These are phyloP conservation scores for Morpho deidamia DNA, from an alignment of 2,888 invertebrate species.

Conservation along the genomic window DNA sequence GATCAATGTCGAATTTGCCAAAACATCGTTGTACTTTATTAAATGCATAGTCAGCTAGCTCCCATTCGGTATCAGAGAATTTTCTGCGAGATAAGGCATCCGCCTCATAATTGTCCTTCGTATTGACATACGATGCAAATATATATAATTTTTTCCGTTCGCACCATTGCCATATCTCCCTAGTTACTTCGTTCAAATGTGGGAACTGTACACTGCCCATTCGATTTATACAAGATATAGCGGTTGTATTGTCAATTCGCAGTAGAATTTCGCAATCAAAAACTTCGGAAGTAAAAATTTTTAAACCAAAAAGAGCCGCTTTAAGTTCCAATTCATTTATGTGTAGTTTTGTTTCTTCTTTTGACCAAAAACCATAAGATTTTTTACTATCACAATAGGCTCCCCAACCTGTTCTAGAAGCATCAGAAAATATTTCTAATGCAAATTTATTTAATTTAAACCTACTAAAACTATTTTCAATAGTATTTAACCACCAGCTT, in stretches of 20 bases:
- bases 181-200: slow-evolving; percentile 19
- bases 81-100: slow-evolving; percentile 20
- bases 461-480: background rate
- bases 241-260: slow-evolving; percentile 22
- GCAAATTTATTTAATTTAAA: background rate
- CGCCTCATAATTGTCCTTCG: slow-evolving; percentile 21
- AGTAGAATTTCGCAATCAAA: background rate
- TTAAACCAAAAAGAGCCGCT: background rate
- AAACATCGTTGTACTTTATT: slow-evolving; percentile 5
- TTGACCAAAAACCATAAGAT: slow-evolving; percentile 16
- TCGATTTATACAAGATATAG: slow-evolving; percentile 17
- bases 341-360: slow-evolving; percentile 9
- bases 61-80: slow-evolving; percentile 19
- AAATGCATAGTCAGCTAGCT: slow-evolving; percentile 7
- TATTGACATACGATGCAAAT: slow-evolving; percentile 25
- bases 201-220: slow-evolving; percentile 22
- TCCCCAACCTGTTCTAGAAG: slow-evolving; percentile 23
- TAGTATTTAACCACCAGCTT: slow-evolving; percentile 7
- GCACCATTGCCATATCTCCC: slow-evolving; percentile 16
- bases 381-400: slow-evolving; percentile 9
- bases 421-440: slow-evolving; percentile 18
- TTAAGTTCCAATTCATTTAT: too few species aligned
- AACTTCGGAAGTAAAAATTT: background rate
- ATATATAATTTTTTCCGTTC: slow-evolving; percentile 13
- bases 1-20: slow-evolving; percentile 17